These are phyloP conservation scores for Oscheius sp. DNA, from an alignment of 2,888 invertebrate genomes.

Conservation along the genomic window DNA sequence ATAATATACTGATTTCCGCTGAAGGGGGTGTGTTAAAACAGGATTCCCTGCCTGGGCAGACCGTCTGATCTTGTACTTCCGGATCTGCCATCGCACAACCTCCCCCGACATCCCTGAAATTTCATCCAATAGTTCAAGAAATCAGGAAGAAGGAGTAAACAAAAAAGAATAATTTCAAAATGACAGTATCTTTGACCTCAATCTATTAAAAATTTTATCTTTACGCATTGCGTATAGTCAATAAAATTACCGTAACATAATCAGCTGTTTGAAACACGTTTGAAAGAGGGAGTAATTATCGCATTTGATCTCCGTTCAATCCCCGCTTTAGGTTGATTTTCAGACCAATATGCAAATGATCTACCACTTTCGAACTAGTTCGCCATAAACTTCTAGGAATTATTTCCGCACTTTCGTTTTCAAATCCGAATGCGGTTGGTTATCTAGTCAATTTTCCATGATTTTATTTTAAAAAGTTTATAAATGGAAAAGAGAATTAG, in stretches of 20 bases:
- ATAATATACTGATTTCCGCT: constrained; percentile 26
- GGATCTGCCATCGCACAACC: constrained; percentile 6
- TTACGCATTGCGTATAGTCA: constrained; percentile 18
- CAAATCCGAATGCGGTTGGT: too few relatives aligned
- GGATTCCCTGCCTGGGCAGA: background rate
- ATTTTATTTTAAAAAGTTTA: too few relatives aligned
- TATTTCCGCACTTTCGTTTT: too few relatives aligned
- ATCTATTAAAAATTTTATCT: background rate
- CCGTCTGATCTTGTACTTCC: background rate
- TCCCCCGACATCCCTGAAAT: constrained; percentile 6
- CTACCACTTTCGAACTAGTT: too few relatives aligned
- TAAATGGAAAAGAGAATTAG: too few relatives aligned
- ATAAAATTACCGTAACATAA: background rate
- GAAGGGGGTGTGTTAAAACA: constrained; percentile 26
- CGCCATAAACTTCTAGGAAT: too few relatives aligned
- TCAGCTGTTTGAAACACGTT: constrained; percentile 21
- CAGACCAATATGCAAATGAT: too few relatives aligned
- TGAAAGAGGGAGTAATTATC: background rate
- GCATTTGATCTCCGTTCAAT: background rate
- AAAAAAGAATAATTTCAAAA: constrained; percentile 1
- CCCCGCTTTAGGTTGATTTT: too few relatives aligned
- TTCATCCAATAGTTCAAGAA: too few relatives aligned
- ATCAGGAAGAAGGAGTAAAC: background rate
- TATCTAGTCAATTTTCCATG: too few relatives aligned
- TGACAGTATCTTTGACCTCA: background rate